Evolutionary conservation across 2,888 invertebrate species (phyloP).

Genomic region (Clunio marinus): DNA sequence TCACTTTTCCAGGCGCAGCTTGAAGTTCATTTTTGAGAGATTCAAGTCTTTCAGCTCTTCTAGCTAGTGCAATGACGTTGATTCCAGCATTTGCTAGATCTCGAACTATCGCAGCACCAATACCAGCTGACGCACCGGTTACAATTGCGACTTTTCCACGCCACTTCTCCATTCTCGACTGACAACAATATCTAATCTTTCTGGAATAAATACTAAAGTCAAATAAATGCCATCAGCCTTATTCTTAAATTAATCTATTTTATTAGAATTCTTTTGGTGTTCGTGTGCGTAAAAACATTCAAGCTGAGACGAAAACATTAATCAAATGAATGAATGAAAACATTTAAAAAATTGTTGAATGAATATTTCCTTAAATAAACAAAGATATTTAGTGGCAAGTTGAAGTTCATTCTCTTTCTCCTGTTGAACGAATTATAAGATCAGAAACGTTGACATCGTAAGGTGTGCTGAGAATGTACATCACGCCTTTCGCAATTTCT

Average conservation of each 20-base stretch:
- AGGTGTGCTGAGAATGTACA: conserved; percentile 43
- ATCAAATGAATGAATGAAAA: no score
- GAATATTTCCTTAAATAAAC: no score
- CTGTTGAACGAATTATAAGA: conserved; percentile 30
- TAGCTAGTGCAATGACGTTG: conserved; percentile 39
- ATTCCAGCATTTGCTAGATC: conserved; percentile 46
- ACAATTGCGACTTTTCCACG: conserved; percentile 44
- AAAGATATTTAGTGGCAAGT: no score
- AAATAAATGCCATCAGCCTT: no score
- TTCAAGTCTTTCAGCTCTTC: conserved; percentile 8
- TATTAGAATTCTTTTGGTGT: no score
- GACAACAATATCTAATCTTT: no score
- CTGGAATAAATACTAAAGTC: no score
- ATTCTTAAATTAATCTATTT: no score
- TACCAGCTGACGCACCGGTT: conserved; percentile 42
- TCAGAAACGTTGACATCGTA: conserved; percentile 24
- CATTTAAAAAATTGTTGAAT: no score
- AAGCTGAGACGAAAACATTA: no score
- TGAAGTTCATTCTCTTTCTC: conserved; percentile 27
- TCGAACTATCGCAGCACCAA: conserved; percentile 38
- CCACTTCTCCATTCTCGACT: conserved; percentile 44
- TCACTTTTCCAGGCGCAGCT: background rate
- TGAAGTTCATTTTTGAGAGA: background rate
- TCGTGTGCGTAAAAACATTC: no score
- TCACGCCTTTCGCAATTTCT: conserved; percentile 45